Base-by-base conservation (phyloP, 2,797 vertebrate species). In the Threskiornis aethiopicus region DNA sequence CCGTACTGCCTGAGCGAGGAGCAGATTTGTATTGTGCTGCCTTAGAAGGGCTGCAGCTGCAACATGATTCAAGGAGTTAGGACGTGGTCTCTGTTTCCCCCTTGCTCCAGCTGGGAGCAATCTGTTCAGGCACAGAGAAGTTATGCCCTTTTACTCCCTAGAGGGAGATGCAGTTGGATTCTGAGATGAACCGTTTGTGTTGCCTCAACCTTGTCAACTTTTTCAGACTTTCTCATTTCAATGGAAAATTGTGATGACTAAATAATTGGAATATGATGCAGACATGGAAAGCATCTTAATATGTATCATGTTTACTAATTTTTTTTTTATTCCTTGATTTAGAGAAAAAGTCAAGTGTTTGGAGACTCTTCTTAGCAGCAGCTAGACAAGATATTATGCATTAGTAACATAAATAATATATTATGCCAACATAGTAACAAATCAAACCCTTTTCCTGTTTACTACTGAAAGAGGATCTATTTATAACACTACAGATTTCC, bases 391-490 rank as follows among this genome's bases (percentile, higher is more conserved):
- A 65, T 67, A 37, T 49, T 90, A 44, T 61, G 14, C 66, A 65
- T 87, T 90, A 41, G n/a, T 80, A 84, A 82, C 17, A 57, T 52
- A 77, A 92, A 89, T 87, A 94, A 80, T 80, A 39, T n/a, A 57
- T 92, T 90, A 86, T 90, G 67, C 81, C 78, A 95, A 67, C 64
- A 58, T 20, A 80, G 46, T 84, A 92, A 83, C 41, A 94, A 82
- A 96, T 94, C 49, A 94, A 94, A 39, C 16, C 39, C 61, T 90
- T 94, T 86, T 93, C 67, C 49, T 87, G 41, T 92, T 97, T 93
- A 87, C 44, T 89, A 58, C 51, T 61, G 25, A 71, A 83, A 73
- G n/a, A 90, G 39, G 7, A 41, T 59, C 44, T 94, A 61, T 89
- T 96, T 96, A 87, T 96, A 92, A 49, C 17, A 35, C 24, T 69